phyloP scores from a whole-genome alignment of 2,797 vertebrate species.

The Cyclopterus lumpus region DNA sequence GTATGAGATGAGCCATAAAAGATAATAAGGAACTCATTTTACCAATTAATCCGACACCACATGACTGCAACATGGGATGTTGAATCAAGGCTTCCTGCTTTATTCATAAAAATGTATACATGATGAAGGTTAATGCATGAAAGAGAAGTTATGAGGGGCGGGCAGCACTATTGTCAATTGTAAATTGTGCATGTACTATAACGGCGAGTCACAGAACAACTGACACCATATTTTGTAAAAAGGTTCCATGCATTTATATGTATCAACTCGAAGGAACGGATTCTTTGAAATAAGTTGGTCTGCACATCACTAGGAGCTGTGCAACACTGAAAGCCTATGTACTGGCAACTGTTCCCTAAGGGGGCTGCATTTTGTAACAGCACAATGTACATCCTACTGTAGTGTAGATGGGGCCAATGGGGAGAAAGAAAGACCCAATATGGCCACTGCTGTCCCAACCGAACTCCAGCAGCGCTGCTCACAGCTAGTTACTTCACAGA shows the following conservation, averaged over 20 bases:
- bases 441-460: conserved; percentile 15
- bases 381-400: neutral
- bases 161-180: neutral
- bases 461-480: conserved; percentile 30
- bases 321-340: conserved; percentile 1
- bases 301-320: neutral
- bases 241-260: neutral
- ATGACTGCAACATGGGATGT: neutral
- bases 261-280: neutral
- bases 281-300: neutral
- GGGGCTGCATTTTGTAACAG: neutral
- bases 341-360: neutral
- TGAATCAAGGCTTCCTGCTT: too few species aligned
- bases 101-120: too few species aligned
- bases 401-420: neutral
- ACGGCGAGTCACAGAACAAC: neutral
- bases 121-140: too few species aligned
- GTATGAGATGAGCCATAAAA: neutral
- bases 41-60: neutral
- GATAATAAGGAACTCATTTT: neutral
- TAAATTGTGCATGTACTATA: neutral
- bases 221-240: neutral
- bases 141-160: too few species aligned
- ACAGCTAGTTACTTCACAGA: conserved; percentile 29
- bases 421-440: conserved; percentile 4